Percentiles rank a stretch among this genome's conserved stretches.
These are phyloP conservation scores for Nycticorax nycticorax DNA, from an alignment of 2,113 vertebrate genomes.

Conservation along the genomic window DNA sequence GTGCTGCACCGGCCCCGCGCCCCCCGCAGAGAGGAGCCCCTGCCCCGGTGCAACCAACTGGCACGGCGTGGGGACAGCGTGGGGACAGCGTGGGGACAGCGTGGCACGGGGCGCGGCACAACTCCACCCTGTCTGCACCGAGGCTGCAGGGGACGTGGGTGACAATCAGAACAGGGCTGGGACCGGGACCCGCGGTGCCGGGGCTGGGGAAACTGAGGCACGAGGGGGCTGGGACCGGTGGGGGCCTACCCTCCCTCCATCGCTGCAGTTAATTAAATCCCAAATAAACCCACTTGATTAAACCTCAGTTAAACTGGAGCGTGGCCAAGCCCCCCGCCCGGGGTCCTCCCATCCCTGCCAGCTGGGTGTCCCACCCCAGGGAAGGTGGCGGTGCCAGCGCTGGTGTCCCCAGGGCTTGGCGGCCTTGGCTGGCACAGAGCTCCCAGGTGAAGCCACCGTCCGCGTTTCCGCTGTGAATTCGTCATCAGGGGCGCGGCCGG, in stretches of 20 bases:
- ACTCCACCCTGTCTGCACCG: background rate
- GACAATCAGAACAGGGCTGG: background rate
- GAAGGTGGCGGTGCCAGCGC: background rate
- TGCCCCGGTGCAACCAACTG: background rate
- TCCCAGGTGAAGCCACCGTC: background rate
- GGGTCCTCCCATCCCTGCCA: background rate
- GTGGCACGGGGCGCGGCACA: background rate
- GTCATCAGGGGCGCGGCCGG: constrained; percentile 25
- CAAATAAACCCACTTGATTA: background rate
- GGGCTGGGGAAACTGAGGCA: background rate
- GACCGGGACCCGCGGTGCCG: rapidly evolving
- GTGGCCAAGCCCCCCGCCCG: rapidly evolving
- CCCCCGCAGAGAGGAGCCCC: background rate
- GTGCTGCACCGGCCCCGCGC: rapidly evolving
- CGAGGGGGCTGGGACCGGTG: rapidly evolving
- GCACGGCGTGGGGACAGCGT: too few species aligned
- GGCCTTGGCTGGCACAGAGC: too few species aligned
- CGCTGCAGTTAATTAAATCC: background rate
- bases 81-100: background rate
- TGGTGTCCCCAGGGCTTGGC: background rate
- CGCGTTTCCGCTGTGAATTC: background rate
- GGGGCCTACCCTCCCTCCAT: background rate
- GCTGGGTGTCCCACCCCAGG: rapidly evolving
- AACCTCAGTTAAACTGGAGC: background rate
- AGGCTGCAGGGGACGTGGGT: rapidly evolving